Percentiles rank a stretch among this genome's conserved stretches.
phyloP scores from a whole-genome alignment of 2,113 vertebrate species.

The Baryphthengus martii region DNA sequence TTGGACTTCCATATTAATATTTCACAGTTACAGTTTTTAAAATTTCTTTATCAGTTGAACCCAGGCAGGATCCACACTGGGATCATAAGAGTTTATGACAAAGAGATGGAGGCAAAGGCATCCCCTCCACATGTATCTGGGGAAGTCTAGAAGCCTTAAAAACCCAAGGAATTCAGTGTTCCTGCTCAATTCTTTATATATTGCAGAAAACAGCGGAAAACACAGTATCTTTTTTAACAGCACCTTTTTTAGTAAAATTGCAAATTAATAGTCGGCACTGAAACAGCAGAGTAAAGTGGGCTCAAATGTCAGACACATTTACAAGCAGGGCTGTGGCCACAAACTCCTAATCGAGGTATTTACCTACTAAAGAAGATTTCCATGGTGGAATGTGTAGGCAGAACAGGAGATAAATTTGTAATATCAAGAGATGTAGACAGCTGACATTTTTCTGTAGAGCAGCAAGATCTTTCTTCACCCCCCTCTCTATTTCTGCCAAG shows the following conservation, averaged over 20 bases:
- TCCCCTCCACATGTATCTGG: neutral
- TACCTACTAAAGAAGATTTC: neutral
- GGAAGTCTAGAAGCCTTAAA: neutral
- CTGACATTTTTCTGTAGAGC: neutral
- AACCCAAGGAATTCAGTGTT: neutral
- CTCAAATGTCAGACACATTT: neutral
- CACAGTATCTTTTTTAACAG: too few relatives aligned
- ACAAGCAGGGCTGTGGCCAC: neutral
- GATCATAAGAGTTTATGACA: neutral
- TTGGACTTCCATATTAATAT: neutral
- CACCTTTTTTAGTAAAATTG: too few relatives aligned
- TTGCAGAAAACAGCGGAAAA: neutral
- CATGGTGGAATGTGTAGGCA: neutral
- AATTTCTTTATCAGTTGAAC: neutral
- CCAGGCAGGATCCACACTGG: neutral
- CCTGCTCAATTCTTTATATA: neutral
- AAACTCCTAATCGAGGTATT: neutral
- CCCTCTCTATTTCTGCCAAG: neutral
- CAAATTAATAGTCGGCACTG: neutral
- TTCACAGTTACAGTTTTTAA: neutral
- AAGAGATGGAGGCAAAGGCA: neutral
- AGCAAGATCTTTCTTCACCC: neutral
- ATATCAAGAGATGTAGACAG: neutral
- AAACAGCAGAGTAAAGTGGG: neutral
- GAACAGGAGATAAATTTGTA: neutral